Evolutionary conservation across 2,797 vertebrate species (phyloP), one percentile per base, ranked within the genome.

Genomic region (Platalea minor): DNA sequence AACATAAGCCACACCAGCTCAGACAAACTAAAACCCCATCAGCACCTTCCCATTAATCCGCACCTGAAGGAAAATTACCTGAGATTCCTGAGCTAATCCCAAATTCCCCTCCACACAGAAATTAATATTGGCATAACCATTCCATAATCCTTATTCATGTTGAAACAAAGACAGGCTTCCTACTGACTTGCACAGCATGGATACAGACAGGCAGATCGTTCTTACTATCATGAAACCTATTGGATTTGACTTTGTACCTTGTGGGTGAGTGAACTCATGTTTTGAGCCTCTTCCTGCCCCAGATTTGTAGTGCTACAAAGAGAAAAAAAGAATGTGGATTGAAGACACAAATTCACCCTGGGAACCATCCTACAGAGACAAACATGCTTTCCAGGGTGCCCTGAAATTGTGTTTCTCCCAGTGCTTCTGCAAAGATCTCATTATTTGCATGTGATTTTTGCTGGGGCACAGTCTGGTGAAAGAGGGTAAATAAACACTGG

Each of bases 271-370:
- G 88, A 73, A 85, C 69, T 70, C 91, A 73, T 94, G 93, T 64
- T 78, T 90, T 76, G 93, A 85, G 89, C 80, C 46, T 89, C 94
- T 85, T 95, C 76, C 78, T 93, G 88, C 35, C 68, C 21, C 93
- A 95, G 94, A 89, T 78, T 63, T 95, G 94, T 78, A 7, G 93
- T 94, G 96, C 97, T 97, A 95, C 54, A 96, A 96, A 93, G 88
- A 97, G 67, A 94, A 91, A 93, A 84, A 70, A 70, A 89, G 25
- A 86, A 89, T 28, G 37, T 86, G 64, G 76, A 72, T 96, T 96
- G 89, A 61, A 95, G 73, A 93, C n/a, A 91, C 10, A 59, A 50
- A 81, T 75, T 95, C 61, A 91, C 15, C 88, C 67, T 48, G 56
- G 45, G 46, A 93, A 80, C 20, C 25, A 63, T 41, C 59, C 24